A percentile compares a stretch with the other conserved stretches of the same genome.
phyloP scores from a whole-genome alignment of 2,797 vertebrate genomes.

The Urosaurus nigricauda region DNA sequence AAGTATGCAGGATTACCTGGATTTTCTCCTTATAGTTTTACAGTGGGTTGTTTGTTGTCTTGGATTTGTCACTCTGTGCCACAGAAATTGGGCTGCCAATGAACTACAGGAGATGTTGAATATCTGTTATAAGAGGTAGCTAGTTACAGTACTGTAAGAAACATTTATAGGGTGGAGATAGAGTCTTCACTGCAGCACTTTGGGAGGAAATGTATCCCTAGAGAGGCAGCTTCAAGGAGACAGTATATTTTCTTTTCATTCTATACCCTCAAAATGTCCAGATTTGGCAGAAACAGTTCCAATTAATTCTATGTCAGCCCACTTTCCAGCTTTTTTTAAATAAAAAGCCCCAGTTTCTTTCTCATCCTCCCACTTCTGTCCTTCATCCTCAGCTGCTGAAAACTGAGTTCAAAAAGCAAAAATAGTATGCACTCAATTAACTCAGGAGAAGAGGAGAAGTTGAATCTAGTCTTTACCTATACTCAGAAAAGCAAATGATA shows the following conservation, averaged over 20 bases:
- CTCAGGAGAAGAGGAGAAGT: too few species aligned
- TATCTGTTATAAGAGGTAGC: background rate
- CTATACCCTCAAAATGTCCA: too few species aligned
- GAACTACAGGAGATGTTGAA: background rate
- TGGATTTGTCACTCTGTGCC: background rate
- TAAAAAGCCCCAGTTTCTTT: too few species aligned
- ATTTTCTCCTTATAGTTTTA: background rate
- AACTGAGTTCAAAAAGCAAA: too few species aligned
- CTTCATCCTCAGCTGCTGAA: too few species aligned
- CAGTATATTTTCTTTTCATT: background rate
- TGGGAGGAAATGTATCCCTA: background rate
- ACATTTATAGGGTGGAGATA: background rate
- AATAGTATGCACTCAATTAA: too few species aligned
- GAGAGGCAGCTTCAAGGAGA: background rate
- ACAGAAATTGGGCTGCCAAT: background rate
- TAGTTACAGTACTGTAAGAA: background rate
- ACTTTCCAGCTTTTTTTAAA: too few species aligned
- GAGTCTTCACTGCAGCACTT: background rate
- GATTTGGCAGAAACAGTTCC: too few species aligned
- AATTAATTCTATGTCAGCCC: too few species aligned
- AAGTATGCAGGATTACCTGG: background rate
- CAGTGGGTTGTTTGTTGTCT: background rate
- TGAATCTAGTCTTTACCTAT: too few species aligned
- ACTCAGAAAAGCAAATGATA: too few species aligned
- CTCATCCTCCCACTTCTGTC: too few species aligned